phyloP scores from a whole-genome alignment of 2,797 vertebrate species.

The Benthosema pterotum region DNA sequence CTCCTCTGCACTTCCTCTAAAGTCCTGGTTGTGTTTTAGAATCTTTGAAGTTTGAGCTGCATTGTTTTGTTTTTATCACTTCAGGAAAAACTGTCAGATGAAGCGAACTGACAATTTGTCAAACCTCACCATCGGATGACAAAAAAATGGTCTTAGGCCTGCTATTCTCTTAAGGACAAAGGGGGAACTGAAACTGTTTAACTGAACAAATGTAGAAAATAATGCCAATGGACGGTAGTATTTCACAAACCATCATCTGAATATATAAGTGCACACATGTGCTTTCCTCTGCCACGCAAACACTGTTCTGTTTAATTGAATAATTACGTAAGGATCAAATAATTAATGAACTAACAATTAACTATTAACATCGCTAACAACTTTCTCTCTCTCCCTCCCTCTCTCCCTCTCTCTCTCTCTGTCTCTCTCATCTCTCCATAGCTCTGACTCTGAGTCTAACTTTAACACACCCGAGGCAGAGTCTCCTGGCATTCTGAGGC shows the following conservation, averaged over 20 bases:
- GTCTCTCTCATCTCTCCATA: conserved; percentile 69
- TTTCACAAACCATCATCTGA: too few species aligned
- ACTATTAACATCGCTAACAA: background rate
- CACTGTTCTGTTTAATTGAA: too few species aligned
- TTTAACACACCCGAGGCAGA: conserved; percentile 91
- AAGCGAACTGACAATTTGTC: too few species aligned
- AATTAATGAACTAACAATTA: too few species aligned
- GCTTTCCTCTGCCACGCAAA: too few species aligned
- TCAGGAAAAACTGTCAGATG: conserved; percentile 27
- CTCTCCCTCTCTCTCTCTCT: conserved; percentile 24
- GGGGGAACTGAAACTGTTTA: background rate
- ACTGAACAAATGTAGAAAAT: too few species aligned
- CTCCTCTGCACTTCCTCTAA: conserved; percentile 59
- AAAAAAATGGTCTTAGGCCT: background rate
- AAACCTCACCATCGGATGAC: too few species aligned
- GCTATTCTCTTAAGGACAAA: background rate
- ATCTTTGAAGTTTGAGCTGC: conserved; percentile 18
- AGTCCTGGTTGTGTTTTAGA: conserved; percentile 34
- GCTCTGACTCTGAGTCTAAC: conserved; percentile 92
- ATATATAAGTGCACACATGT: too few species aligned
- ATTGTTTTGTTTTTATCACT: conserved; percentile 41
- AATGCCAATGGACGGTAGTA: too few species aligned
- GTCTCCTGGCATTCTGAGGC: conserved; percentile 80
- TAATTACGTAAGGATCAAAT: too few species aligned
- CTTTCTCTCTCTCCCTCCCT: background rate